Evolutionary conservation across 2,888 invertebrate species (phyloP).

Genomic region (Platycheirus albimanus): DNA sequence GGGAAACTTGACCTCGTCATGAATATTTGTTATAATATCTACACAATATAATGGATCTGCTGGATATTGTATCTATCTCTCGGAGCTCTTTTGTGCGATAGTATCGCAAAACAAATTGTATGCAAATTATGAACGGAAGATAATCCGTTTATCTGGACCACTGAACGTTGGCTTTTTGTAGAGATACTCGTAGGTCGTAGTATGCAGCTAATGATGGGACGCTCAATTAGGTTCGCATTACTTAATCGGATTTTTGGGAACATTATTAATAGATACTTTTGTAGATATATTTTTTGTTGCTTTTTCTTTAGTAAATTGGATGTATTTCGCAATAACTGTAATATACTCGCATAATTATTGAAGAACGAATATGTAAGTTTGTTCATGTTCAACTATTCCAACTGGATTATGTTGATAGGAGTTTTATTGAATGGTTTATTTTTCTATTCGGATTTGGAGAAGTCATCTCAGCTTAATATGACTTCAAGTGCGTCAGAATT

Average conservation of each 20-base stretch:
- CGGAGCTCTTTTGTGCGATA: constrained; percentile 38
- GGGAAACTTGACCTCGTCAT: constrained; percentile 71
- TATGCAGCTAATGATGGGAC: constrained; percentile 46
- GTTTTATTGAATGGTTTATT: no score
- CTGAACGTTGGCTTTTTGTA: constrained; percentile 58
- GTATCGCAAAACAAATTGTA: constrained; percentile 65
- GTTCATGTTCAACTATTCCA: no score
- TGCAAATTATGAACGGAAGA: constrained; percentile 70
- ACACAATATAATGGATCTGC: no score
- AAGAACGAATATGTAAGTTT: no score
- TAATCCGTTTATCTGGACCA: constrained; percentile 73
- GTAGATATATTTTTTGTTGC: constrained; percentile 7
- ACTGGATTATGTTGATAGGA: no score
- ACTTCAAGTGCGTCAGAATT: no score
- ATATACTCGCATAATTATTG: no score
- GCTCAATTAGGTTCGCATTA: constrained; percentile 59
- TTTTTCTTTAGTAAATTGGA: background rate
- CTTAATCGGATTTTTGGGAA: constrained; percentile 52
- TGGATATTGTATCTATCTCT: background rate
- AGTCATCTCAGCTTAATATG: no score
- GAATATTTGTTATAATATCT: constrained; percentile 14
- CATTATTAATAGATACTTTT: constrained; percentile 21
- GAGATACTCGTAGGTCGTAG: constrained; percentile 7
- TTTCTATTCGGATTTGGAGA: no score
- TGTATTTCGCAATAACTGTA: no score